phyloP scores from a whole-genome alignment of 2,888 invertebrate species.

The Agrotis puta region DNA sequence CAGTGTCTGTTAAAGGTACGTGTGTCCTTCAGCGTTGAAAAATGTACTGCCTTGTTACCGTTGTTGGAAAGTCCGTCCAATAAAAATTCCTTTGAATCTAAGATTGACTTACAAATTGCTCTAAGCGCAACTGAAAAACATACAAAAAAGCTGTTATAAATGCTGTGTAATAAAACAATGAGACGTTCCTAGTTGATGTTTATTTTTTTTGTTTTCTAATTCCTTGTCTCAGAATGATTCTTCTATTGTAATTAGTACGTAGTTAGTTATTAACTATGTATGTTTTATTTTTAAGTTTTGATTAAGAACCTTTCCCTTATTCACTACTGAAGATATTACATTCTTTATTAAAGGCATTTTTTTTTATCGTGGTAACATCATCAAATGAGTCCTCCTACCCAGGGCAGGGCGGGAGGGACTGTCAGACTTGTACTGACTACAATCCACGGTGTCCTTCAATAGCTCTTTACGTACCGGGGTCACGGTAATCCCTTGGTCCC shows the following conservation, averaged over 20 bases:
- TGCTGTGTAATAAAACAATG: constrained; percentile 18
- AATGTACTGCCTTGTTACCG: constrained; percentile 26
- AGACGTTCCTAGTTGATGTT: constrained; percentile 17
- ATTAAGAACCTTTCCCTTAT: no score
- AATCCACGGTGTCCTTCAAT: no score
- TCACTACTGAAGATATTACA: no score
- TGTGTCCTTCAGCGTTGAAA: constrained; percentile 49
- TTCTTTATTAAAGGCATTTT: no score
- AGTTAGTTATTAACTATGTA: background rate
- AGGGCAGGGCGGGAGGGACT: no score
- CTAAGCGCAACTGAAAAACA: constrained; percentile 40
- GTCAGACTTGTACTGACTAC: no score
- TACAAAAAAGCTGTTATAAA: constrained; percentile 22
- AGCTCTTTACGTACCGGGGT: no score
- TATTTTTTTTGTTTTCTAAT: background rate
- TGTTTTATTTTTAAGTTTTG: no score
- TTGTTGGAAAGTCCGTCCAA: constrained; percentile 1
- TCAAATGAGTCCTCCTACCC: no score
- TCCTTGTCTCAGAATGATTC: background rate
- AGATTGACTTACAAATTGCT: constrained; percentile 42
- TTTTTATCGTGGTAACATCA: no score
- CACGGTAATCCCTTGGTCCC: no score
- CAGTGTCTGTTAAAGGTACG: constrained; percentile 7
- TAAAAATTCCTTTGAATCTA: constrained; percentile 16
- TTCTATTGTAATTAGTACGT: background rate